phyloP scores from a whole-genome alignment of 2,888 invertebrate species.

The Fragum sueziense region DNA sequence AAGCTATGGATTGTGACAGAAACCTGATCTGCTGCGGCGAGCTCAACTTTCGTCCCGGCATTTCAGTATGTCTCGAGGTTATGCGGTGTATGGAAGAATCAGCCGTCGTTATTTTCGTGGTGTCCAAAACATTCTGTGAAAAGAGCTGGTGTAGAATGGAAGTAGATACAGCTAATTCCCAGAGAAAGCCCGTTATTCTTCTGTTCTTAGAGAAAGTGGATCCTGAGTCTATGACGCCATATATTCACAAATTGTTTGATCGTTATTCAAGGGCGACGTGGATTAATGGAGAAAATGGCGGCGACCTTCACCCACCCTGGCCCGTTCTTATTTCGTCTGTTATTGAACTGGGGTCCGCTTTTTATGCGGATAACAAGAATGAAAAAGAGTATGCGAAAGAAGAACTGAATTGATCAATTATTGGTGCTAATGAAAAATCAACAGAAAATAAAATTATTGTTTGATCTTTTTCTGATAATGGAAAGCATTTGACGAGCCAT shows the following conservation, averaged over 20 bases:
- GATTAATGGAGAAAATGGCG: constrained; percentile 27
- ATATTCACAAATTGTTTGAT: constrained; percentile 24
- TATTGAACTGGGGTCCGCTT: constrained; percentile 13
- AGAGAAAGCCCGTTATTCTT: constrained; percentile 25
- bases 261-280: constrained; percentile 28
- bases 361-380: background rate
- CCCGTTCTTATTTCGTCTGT: constrained; percentile 22
- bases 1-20: background rate
- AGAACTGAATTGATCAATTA: background rate
- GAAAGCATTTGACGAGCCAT: too few relatives aligned
- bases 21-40: constrained; percentile 26
- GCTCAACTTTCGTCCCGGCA: constrained; percentile 16
- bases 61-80: constrained; percentile 19
- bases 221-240: constrained; percentile 16
- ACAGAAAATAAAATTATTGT: too few relatives aligned
- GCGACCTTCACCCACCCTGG: constrained; percentile 19
- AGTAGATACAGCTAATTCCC: constrained; percentile 20
- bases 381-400: background rate
- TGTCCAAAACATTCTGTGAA: constrained; percentile 31
- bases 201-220: constrained; percentile 22
- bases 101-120: constrained; percentile 20
- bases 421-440: too few relatives aligned
- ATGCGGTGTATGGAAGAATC: constrained; percentile 36
- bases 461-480: too few relatives aligned
- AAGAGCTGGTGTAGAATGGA: constrained; percentile 37